phyloP scores from a whole-genome alignment of 1,140 invertebrate genomes.

The Aporrectodea caliginosa region DNA sequence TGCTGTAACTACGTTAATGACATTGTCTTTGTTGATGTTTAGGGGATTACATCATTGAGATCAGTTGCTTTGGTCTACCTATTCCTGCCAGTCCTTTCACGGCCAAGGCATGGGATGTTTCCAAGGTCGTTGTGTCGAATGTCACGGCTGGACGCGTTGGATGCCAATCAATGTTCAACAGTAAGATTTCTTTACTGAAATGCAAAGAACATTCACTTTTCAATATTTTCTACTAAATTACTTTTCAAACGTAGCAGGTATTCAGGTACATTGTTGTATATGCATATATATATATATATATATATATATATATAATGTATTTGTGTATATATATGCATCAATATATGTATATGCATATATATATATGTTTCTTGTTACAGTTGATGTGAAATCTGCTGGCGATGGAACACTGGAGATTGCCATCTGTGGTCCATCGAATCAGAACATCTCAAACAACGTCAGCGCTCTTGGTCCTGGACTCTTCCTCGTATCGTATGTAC shows the following conservation, averaged over 20 bases:
- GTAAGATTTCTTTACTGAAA: conserved; percentile 59
- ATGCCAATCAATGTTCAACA: conserved; percentile 87
- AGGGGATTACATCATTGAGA: conserved; percentile 89
- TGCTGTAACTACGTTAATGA: too few relatives aligned
- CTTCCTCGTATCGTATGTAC: conserved; percentile 93
- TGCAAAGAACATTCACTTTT: too few relatives aligned
- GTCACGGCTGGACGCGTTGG: conserved; percentile 82
- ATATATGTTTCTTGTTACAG: conserved; percentile 70
- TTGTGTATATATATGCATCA: too few relatives aligned
- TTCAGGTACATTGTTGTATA: too few relatives aligned
- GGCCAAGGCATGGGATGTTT: conserved; percentile 90
- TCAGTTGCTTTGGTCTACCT: conserved; percentile 72
- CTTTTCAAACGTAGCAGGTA: too few relatives aligned
- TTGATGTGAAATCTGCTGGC: conserved; percentile 92
- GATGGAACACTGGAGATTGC: conserved; percentile 97
- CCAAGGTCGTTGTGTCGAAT: conserved; percentile 85
- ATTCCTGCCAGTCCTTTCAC: conserved; percentile 91
- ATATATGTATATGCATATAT: too few relatives aligned
- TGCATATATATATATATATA: too few relatives aligned
- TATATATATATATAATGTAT: too few relatives aligned
- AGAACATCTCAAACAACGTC: conserved; percentile 96
- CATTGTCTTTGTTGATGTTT: too few relatives aligned
- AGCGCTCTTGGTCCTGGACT: conserved; percentile 88
- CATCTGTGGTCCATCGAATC: conserved; percentile 78
- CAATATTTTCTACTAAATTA: too few relatives aligned